phyloP scores from a whole-genome alignment of 2,888 invertebrate species.

The Bombyx huttoni region DNA sequence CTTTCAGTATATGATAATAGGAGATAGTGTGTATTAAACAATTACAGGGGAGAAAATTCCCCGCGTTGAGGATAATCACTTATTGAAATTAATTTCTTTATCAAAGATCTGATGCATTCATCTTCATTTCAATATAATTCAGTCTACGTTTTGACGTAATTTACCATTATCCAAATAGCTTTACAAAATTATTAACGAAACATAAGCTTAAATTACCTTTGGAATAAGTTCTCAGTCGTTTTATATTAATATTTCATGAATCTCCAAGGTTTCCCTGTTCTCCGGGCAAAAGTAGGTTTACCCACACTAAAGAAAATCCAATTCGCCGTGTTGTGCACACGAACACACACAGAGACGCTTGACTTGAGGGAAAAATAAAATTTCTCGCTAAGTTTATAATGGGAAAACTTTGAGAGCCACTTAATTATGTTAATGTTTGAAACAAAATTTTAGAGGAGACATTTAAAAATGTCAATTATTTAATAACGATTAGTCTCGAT shows the following conservation, averaged over 20 bases:
- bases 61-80: no score
- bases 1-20: no score
- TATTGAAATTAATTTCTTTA: no score
- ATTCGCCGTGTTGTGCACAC: slow-evolving; percentile 62
- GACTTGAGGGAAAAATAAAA: slow-evolving; percentile 74
- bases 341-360: slow-evolving; percentile 58
- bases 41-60: no score
- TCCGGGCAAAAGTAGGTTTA: slow-evolving; percentile 67
- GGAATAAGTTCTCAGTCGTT: slow-evolving; percentile 49
- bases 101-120: no score
- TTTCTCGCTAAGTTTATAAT: slow-evolving; percentile 74
- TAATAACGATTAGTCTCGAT: slow-evolving; percentile 34
- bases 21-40: no score
- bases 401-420: slow-evolving; percentile 74
- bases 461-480: slow-evolving; percentile 65
- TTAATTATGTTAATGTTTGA: slow-evolving; percentile 74
- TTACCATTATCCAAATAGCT: background rate
- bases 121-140: no score
- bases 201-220: slow-evolving; percentile 40
- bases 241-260: slow-evolving; percentile 62
- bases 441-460: slow-evolving; percentile 71
- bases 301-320: slow-evolving; percentile 68
- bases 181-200: slow-evolving; percentile 24
- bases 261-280: slow-evolving; percentile 66
- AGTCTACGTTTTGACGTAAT: background rate